Evolutionary conservation across 1,140 invertebrate genomes (phyloP), one percentile per base, ranked within the genome.

Genomic region (Aphaenogaster rudis): DNA sequence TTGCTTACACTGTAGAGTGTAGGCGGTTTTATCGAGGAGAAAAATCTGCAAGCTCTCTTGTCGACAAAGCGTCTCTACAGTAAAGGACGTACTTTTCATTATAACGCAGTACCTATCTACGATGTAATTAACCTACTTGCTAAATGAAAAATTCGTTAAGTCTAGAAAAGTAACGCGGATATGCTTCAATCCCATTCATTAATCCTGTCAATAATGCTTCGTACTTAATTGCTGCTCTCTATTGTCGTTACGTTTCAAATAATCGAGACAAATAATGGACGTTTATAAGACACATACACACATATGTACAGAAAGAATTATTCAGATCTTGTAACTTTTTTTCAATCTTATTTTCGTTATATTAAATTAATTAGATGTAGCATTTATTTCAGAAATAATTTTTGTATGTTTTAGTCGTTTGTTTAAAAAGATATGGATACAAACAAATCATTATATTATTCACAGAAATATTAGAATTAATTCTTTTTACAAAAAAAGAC

Each of bases 121-220:
- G 54, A 90, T 71, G 64, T 71, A 89, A 64, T 87, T 82, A 78
- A 72, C 48, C 61, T 77, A 87, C 67, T 90, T 89, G 67, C 48
- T 33, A n/a, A 21, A n/a, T 54, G 5, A 64, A 66, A 79, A 48
- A n/a, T 48, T 64, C 3, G 5, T 21, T 50, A 64, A n/a, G 11
- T 48, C 66, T 67, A 52, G 3, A 67, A 66, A 67, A 52, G 33
- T 66, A 52, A 48, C 6, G 28, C 11, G 11, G 17, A 66, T 21
- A 17, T 50, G 11, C 13, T 59, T 79, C 33, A 15, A 50, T 33
- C 11, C 13, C 28, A 50, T 50, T 39, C 5, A 21, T 79, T 52
- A 80, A 67, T 52, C 13, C 45, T 67, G 17, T 21, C 59, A 64
- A 79, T 66, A 79, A 79, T 36, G 11, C 9, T n/a, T 64, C 15